Evolutionary conservation across 92 coral and sea anemone species (phyloP).

Genomic region (Actinernus sp.): DNA sequence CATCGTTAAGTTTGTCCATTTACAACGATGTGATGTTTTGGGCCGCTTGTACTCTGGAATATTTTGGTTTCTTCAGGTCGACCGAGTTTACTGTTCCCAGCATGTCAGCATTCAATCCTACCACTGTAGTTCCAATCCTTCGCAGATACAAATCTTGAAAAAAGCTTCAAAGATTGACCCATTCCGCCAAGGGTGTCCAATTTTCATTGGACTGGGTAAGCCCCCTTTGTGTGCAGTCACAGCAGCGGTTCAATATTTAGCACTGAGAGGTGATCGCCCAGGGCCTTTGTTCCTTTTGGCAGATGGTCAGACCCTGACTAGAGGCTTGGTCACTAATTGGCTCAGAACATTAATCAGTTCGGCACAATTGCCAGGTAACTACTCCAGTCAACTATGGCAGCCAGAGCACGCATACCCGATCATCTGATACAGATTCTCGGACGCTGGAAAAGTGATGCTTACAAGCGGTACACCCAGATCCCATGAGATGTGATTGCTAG

Average conservation of each 20-base stretch:
- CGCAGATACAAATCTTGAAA: not conserved
- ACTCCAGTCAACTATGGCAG: not conserved
- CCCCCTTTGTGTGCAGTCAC: too few species aligned
- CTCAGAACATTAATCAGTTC: constrained; percentile 1
- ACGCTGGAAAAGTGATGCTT: constrained; percentile 28
- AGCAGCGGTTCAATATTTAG: too few species aligned
- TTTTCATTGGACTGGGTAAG: too few species aligned
- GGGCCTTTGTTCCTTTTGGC: not conserved
- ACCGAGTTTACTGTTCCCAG: constrained; percentile 1
- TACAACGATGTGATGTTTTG: too few species aligned
- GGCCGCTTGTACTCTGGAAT: too few species aligned
- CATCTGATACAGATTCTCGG: constrained; percentile 18
- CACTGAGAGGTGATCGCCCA: too few species aligned
- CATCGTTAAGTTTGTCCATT: too few species aligned
- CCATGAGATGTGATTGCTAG: constrained; percentile 3
- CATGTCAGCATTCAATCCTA: constrained; percentile 3
- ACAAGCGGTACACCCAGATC: constrained; percentile 2
- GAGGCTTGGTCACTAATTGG: not conserved
- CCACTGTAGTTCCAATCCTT: not conserved
- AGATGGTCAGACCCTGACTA: constrained; percentile 5
- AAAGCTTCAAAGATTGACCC: constrained; percentile 18
- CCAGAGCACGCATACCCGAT: not conserved
- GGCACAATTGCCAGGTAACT: constrained; percentile 1
- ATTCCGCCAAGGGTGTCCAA: too few species aligned
- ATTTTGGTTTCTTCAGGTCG: not conserved